phyloP scores from a whole-genome alignment of 2,888 invertebrate species.

The Caenorhabditis japonica region DNA sequence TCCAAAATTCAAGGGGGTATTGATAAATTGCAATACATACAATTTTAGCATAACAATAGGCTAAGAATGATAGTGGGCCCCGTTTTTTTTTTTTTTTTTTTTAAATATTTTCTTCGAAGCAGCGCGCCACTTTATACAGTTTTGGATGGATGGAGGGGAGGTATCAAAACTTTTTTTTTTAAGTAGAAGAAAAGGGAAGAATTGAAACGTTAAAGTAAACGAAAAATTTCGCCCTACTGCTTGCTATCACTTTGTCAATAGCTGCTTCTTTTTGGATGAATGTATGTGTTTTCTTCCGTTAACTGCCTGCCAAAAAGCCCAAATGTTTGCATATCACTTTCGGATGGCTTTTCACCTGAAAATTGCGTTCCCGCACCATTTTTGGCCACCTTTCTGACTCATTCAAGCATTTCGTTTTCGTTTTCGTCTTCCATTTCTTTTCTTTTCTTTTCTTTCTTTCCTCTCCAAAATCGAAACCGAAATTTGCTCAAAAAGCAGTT shows the following conservation, averaged over 20 bases:
- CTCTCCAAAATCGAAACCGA: background rate
- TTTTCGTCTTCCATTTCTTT: no score
- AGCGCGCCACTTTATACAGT: no score
- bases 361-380: constrained; percentile 31
- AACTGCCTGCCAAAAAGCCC: constrained; percentile 39
- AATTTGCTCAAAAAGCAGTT: constrained; percentile 17
- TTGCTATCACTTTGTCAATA: constrained; percentile 36
- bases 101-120: background rate
- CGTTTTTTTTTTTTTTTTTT: background rate
- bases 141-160: no score
- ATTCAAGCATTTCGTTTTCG: constrained; percentile 2
- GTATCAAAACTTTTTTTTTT: no score
- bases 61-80: constrained; percentile 30
- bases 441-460: constrained; percentile 9
- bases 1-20: constrained; percentile 17
- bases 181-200: no score
- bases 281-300: constrained; percentile 25
- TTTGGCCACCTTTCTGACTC: constrained; percentile 30
- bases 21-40: constrained; percentile 36
- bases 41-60: constrained; percentile 45
- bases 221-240: no score
- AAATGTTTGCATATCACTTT: constrained; percentile 47
- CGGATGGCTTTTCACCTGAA: constrained; percentile 35
- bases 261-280: constrained; percentile 21
- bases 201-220: no score